Base-by-base conservation (phyloP, 1,140 invertebrate genomes). In the Notospermus geniculatus region DNA sequence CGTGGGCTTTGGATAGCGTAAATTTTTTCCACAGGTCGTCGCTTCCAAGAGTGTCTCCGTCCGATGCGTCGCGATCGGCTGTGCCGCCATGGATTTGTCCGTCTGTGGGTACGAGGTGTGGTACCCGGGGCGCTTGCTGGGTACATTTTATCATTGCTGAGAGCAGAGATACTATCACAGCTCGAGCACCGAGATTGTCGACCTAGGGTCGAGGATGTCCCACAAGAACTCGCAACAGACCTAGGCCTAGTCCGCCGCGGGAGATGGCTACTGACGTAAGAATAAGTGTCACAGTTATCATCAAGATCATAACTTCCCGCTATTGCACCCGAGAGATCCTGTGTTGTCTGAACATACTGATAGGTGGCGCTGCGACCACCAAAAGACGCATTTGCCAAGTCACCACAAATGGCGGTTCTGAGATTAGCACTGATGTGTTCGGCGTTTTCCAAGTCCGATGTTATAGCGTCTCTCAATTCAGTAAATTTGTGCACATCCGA, bases 241-340 rank as follows among this genome's bases (percentile, higher is more conserved):
- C 36, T 15, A 1, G 46, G 32, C 0, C 59, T 54, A 19, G 62
- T 39, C 23, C 43, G 56, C 22, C 50, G 56, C 2, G 56, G 55
- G 7, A 73, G 43, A 43, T 67, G 69, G 45, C 60, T 69, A 54
- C 67, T 69, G 23, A 73, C 66, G 43, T 68, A 73, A 2, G 66
- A 69, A 45, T 64, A 65, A 0, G 69, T 70, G 46, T 73, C 71
- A 9, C 53, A 46, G 46, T 60, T 61, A 19, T 71, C 67, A 22
- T 65, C 66, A 4, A 73, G 45, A 23, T 69, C 60, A 59, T 71
- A 73, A n/a, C 63, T 64, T 46, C 66, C 59, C 1, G 68, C 66
- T n/a, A 73, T 69, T 19, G 71, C 67, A 13, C 67, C 70, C 2
- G 62, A 69, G n/a, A 73, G 59, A 25, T 71, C 71, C 28, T 70